Percentiles rank a stretch among this genome's conserved stretches.
Evolutionary conservation across 1,140 invertebrate genomes (phyloP).

Genomic region (Manduca sexta): DNA sequence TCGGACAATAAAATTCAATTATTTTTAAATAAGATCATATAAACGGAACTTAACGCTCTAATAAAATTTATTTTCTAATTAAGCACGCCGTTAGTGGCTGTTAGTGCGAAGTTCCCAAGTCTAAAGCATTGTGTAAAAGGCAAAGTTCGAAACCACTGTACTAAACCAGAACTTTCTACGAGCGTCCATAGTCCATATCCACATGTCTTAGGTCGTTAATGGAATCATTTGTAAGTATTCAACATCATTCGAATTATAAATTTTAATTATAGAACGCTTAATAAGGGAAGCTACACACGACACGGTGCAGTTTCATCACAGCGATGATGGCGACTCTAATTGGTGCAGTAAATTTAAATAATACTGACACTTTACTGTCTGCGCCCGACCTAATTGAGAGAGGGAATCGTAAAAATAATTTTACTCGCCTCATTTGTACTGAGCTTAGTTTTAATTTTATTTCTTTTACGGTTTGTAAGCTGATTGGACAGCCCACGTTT

Average conservation of each 20-base stretch:
- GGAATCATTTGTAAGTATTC: constrained; percentile 31
- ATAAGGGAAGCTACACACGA: constrained; percentile 63
- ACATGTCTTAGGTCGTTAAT: constrained; percentile 16
- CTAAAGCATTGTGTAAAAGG: constrained; percentile 2
- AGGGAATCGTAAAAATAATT: constrained; percentile 71
- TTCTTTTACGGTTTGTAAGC: constrained; percentile 47
- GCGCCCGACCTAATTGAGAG: constrained; percentile 64
- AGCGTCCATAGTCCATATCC: constrained; percentile 1
- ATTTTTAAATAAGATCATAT: too few species aligned
- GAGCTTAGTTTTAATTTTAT: constrained; percentile 61
- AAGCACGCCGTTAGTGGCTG: background rate
- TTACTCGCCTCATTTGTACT: constrained; percentile 66
- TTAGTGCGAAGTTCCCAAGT: constrained; percentile 3
- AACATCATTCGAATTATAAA: constrained; percentile 42
- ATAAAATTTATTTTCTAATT: constrained; percentile 9
- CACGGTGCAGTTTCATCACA: constrained; percentile 58
- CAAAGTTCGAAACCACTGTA: background rate
- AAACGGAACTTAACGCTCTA: constrained; percentile 15
- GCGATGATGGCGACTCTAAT: constrained; percentile 67
- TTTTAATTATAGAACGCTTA: constrained; percentile 70
- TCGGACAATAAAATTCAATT: too few species aligned
- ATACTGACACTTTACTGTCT: constrained; percentile 65
- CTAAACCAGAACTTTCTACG: background rate
- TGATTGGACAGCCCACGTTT: constrained; percentile 43
- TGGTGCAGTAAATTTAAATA: constrained; percentile 71